Evolutionary conservation across 2,797 vertebrate species (phyloP).

Genomic region (Vespertilio murinus): DNA sequence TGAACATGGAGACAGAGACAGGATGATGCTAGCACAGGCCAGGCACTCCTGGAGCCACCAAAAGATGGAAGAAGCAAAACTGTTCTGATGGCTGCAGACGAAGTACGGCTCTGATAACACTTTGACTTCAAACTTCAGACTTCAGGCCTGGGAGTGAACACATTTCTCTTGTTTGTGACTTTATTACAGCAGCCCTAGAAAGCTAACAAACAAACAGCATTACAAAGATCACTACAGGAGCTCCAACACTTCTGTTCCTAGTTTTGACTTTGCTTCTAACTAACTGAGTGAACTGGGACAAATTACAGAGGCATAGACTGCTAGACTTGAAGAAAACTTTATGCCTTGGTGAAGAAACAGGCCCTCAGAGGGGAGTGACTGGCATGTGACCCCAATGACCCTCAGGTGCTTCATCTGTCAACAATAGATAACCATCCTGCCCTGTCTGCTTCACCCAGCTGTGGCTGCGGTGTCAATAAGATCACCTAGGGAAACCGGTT

Average conservation of each 20-base stretch:
- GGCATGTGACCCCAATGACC: neutral
- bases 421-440: slow-evolving; percentile 13
- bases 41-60: neutral
- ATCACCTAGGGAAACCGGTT: slow-evolving; percentile 28
- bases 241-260: neutral
- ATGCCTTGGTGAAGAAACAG: neutral
- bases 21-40: neutral
- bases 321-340: neutral
- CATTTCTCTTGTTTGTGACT: neutral
- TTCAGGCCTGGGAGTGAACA: neutral
- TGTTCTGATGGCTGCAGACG: neutral
- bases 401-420: slow-evolving; percentile 53
- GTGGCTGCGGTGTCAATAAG: neutral
- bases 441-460: neutral
- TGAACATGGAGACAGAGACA: neutral
- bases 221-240: neutral
- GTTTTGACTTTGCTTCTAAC: slow-evolving; percentile 3
- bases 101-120: neutral
- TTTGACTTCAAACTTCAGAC: neutral
- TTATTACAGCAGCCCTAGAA: neutral
- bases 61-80: neutral
- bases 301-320: neutral
- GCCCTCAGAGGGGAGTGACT: neutral
- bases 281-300: neutral
- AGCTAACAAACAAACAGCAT: neutral